Conservation (phyloP, 2,888 invertebrate genomes). For the Girardia tigrina region DNA sequence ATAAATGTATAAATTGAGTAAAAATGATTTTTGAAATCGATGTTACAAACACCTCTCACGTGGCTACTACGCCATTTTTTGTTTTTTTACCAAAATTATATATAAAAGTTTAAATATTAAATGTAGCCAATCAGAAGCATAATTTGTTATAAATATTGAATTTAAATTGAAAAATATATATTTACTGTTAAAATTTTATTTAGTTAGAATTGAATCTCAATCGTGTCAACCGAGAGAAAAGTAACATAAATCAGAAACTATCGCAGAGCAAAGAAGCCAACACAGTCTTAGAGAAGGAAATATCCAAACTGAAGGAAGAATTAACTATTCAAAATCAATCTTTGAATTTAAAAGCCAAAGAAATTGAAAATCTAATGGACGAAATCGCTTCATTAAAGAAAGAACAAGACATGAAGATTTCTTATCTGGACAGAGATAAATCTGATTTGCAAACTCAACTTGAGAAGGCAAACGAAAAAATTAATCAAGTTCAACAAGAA, state of each 20-base stretch:
- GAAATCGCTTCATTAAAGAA: background rate
- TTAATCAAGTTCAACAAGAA: background rate
- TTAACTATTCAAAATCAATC: background rate
- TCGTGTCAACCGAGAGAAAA: background rate
- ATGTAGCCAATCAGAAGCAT: no score
- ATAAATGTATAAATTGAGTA: no score
- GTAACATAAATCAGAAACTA: background rate
- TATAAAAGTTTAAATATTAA: no score
- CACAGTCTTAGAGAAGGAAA: background rate
- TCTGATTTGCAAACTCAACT: background rate
- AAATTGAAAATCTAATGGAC: background rate
- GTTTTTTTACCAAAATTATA: no score
- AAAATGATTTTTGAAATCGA: no score
- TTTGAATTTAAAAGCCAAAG: background rate
- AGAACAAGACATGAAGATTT: background rate
- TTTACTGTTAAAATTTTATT: background rate
- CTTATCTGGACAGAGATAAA: background rate
- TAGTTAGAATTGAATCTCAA: background rate
- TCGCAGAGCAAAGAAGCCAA: background rate
- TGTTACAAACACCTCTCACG: no score
- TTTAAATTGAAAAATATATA: no score
- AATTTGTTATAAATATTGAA: no score
- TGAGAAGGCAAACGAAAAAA: background rate
- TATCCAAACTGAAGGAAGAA: conserved; percentile 12
- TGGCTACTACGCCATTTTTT: no score